A percentile compares a stretch with the other conserved stretches of the same genome.
Conservation (phyloP, 2,113 vertebrate genomes). For the Limnothrissa miodon region DNA sequence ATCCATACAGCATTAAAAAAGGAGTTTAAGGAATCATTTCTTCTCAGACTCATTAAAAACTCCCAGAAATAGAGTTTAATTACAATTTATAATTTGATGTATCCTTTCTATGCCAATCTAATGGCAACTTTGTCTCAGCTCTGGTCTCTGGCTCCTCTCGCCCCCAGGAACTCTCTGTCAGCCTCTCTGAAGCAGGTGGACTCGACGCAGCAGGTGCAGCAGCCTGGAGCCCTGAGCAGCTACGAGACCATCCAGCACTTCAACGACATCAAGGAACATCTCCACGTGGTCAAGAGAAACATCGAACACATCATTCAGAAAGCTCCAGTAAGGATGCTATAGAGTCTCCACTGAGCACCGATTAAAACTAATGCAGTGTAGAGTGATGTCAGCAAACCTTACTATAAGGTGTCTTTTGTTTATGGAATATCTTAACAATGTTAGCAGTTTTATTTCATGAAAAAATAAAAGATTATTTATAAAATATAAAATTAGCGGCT, state of each 20-base stretch:
- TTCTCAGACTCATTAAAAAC: not conserved
- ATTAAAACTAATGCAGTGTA: too few species aligned
- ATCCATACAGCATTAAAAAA: not conserved
- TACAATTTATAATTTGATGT: not conserved
- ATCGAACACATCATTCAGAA: conserved; percentile 83
- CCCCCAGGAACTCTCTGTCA: conserved; percentile 77
- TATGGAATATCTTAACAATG: too few species aligned
- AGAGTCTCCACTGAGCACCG: too few species aligned
- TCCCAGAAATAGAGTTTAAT: not conserved
- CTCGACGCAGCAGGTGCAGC: conserved; percentile 68
- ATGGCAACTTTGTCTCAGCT: not conserved
- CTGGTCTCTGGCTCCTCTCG: conserved; percentile 22
- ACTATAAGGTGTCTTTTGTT: too few species aligned
- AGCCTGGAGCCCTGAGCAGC: conserved; percentile 64
- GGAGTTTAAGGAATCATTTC: not conserved
- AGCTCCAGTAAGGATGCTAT: conserved; percentile 60
- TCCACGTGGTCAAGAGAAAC: conserved; percentile 86
- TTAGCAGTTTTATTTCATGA: too few species aligned
- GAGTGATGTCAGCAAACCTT: too few species aligned
- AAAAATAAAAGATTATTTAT: too few species aligned
- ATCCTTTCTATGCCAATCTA: not conserved
- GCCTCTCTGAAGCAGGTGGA: conserved; percentile 78
- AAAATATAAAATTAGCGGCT: too few species aligned
- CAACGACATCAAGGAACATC: conserved; percentile 94
- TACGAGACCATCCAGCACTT: conserved; percentile 93